Evolutionary conservation across 2,113 vertebrate species (phyloP).

Genomic region (Scophthalmus maximus): DNA sequence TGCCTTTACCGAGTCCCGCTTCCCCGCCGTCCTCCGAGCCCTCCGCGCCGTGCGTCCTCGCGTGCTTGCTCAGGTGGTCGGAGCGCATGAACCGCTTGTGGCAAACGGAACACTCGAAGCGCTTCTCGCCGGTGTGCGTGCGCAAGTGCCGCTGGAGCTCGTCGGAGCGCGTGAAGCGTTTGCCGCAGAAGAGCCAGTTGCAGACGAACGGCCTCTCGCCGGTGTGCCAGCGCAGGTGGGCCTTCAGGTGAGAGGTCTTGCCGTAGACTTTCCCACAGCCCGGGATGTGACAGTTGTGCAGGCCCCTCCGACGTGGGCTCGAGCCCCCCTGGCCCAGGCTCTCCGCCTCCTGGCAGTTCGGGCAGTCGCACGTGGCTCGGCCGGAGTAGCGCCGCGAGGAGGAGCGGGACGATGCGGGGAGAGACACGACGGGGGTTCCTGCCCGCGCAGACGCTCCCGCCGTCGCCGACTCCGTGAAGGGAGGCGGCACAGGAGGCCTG

Average conservation of each 20-base stretch:
- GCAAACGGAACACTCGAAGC: conserved; percentile 90
- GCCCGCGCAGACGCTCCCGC: conserved; percentile 76
- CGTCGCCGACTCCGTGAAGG: conserved; percentile 86
- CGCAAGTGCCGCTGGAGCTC: conserved; percentile 93
- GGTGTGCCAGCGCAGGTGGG: conserved; percentile 95
- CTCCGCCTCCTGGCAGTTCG: conserved; percentile 93
- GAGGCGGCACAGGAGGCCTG: conserved; percentile 86
- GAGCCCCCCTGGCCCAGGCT: conserved; percentile 87
- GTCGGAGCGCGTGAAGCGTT: conserved; percentile 93
- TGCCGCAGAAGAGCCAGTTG: conserved; percentile 95
- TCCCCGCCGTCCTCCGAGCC: conserved; percentile 79
- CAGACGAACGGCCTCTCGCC: conserved; percentile 93
- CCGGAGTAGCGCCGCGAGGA: conserved; percentile 88
- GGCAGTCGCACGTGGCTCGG: conserved; percentile 92
- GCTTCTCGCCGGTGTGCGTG: conserved; percentile 96
- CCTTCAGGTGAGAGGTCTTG: conserved; percentile 93
- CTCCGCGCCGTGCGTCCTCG: conserved; percentile 90
- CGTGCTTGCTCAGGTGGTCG: conserved; percentile 93
- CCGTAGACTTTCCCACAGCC: conserved; percentile 94
- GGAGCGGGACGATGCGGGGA: conserved; percentile 83
- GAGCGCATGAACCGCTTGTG: conserved; percentile 95
- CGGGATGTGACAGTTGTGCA: conserved; percentile 94
- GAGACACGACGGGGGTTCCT: conserved; percentile 78
- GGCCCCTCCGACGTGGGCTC: conserved; percentile 87
- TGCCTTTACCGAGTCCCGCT: conserved; percentile 81